Percentiles rank a stretch among this genome's conserved stretches.
Conservation (phyloP, 2,888 invertebrate species). For the Netelia virgata region DNA sequence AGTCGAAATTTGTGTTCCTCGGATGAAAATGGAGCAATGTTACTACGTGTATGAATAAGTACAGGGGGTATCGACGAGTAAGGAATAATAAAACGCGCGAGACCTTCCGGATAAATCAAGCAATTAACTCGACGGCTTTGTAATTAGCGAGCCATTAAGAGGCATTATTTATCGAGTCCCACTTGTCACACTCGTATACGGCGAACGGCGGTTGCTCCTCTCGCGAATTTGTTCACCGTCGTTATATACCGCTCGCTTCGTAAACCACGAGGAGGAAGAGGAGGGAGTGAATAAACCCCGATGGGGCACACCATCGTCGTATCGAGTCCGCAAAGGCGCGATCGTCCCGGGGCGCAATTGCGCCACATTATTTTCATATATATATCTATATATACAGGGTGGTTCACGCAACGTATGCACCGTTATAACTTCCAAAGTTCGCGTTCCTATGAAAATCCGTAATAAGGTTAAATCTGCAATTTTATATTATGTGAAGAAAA, state of each 20-base stretch:
- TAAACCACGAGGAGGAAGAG: slow-evolving; percentile 16
- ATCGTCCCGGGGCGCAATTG: slow-evolving; percentile 44
- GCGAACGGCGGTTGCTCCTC: slow-evolving; percentile 31
- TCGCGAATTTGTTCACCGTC: slow-evolving; percentile 57
- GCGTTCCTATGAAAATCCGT: too few species aligned
- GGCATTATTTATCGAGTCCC: slow-evolving; percentile 77
- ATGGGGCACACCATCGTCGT: neutral
- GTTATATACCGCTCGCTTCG: slow-evolving; percentile 21
- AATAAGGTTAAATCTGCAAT: too few species aligned
- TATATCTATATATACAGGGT: too few species aligned
- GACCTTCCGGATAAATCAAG: slow-evolving; percentile 75
- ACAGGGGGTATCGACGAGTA: neutral
- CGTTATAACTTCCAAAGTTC: too few species aligned
- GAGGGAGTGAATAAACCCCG: slow-evolving; percentile 3
- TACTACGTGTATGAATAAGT: slow-evolving; percentile 11
- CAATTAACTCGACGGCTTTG: slow-evolving; percentile 74
- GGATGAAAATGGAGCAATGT: neutral
- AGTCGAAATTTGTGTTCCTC: too few species aligned
- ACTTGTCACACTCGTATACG: slow-evolving; percentile 69
- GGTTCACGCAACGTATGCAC: too few species aligned
- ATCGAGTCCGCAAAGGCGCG: slow-evolving; percentile 11
- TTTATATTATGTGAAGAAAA: too few species aligned
- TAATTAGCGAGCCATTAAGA: slow-evolving; percentile 80
- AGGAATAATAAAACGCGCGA: slow-evolving; percentile 43
- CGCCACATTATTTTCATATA: slow-evolving; percentile 51